These are phyloP conservation scores for Vimba vimba DNA, from an alignment of 2,113 vertebrate genomes.

Conservation along the genomic window DNA sequence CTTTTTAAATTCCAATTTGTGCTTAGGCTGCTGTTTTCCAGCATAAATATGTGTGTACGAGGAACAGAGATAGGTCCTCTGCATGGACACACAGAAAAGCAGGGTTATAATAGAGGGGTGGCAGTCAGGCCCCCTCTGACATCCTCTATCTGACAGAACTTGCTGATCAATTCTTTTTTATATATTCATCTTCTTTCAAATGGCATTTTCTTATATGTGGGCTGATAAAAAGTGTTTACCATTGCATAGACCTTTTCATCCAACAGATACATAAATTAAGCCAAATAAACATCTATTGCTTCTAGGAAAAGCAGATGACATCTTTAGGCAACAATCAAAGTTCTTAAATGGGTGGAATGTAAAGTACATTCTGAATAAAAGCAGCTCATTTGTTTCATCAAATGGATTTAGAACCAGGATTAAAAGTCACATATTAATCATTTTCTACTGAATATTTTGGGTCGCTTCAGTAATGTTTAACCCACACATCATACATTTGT, in stretches of 20 bases:
- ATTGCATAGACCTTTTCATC: conserved; percentile 28
- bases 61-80: conserved; percentile 57
- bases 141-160: conserved; percentile 47
- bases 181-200: conserved; percentile 49
- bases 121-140: conserved; percentile 47
- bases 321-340: background rate
- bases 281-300: conserved; percentile 14
- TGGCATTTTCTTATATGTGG: conserved; percentile 39
- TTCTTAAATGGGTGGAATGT: background rate
- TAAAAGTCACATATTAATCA: background rate
- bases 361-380: background rate
- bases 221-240: conserved; percentile 43
- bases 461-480: background rate
- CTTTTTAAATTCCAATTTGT: conserved; percentile 64
- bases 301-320: background rate
- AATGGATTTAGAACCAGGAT: background rate
- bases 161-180: conserved; percentile 51
- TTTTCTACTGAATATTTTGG: background rate
- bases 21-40: conserved; percentile 64
- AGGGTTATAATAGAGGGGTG: conserved; percentile 54
- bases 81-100: conserved; percentile 44
- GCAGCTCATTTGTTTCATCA: background rate
- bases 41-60: conserved; percentile 63
- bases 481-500: background rate
- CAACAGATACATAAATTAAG: conserved; percentile 31